Evolutionary conservation across 1,140 invertebrate species (phyloP).

Genomic region (Tyrophagus putrescentiae): DNA sequence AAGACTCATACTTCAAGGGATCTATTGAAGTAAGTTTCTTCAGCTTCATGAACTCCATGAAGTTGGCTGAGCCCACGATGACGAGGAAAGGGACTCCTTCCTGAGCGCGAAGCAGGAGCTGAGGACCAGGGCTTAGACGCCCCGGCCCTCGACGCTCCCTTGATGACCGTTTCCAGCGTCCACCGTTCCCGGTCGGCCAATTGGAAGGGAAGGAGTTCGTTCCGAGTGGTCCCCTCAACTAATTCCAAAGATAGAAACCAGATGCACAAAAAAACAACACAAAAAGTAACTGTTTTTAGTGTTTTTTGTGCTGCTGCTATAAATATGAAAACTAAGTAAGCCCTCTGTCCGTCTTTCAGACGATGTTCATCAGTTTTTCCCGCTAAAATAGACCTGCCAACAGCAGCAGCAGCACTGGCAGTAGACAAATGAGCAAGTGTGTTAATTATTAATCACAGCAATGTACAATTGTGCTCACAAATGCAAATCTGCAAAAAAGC

Average conservation of each 20-base stretch:
- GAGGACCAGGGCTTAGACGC: neutral
- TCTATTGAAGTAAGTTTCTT: slow-evolving; percentile 24
- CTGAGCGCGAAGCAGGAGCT: neutral
- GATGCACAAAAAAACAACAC: neutral
- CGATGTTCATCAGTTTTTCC: too few relatives aligned
- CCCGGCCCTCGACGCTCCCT: neutral
- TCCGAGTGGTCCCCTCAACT: neutral
- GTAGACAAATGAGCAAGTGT: too few relatives aligned
- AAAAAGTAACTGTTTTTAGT: too few relatives aligned
- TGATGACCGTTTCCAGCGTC: neutral
- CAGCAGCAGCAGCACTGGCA: too few relatives aligned
- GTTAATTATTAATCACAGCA: too few relatives aligned
- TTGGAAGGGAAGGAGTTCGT: neutral
- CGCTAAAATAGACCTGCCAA: too few relatives aligned
- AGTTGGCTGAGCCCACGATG: slow-evolving; percentile 12
- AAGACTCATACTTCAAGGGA: slow-evolving; percentile 26
- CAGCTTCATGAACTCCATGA: slow-evolving; percentile 19
- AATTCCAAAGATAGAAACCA: neutral
- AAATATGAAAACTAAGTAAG: too few relatives aligned
- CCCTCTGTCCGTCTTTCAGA: too few relatives aligned
- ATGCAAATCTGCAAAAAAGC: too few relatives aligned
- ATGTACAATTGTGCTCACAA: too few relatives aligned
- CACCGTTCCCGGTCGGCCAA: neutral
- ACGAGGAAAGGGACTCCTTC: neutral
- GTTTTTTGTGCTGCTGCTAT: too few relatives aligned